These are phyloP conservation scores for Glaucidium brasilianum DNA, from an alignment of 2,113 vertebrate species.

Conservation along the genomic window DNA sequence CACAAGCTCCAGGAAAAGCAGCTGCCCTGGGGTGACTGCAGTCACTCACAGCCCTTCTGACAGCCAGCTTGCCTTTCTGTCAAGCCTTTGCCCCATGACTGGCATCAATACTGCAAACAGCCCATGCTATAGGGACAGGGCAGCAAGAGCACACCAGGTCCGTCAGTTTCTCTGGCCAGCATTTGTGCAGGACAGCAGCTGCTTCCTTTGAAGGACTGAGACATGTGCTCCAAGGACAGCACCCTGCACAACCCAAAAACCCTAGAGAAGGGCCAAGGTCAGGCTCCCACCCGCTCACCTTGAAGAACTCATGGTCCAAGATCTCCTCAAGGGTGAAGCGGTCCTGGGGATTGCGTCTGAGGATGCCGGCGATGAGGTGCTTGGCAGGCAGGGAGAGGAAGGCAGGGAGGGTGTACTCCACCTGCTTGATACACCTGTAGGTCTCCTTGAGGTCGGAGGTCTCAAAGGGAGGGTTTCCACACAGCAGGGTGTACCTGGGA, in stretches of 20 bases:
- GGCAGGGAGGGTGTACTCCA: conserved; percentile 85
- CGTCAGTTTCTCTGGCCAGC: background rate
- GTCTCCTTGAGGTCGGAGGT: conserved; percentile 97
- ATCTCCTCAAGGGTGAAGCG: conserved; percentile 92
- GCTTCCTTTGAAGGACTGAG: background rate
- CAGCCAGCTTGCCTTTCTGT: conserved; percentile 12
- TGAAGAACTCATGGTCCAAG: conserved; percentile 94
- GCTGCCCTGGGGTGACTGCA: background rate
- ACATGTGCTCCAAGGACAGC: background rate
- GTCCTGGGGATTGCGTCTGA: conserved; percentile 87
- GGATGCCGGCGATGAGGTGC: conserved; percentile 86
- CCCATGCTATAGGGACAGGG: background rate
- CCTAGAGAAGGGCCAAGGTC: background rate
- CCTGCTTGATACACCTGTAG: conserved; percentile 95
- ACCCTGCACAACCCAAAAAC: background rate
- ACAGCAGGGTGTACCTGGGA: conserved; percentile 93
- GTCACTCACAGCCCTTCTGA: conserved; percentile 27
- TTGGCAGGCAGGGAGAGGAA: conserved; percentile 86
- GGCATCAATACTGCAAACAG: background rate
- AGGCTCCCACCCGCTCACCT: conserved; percentile 70
- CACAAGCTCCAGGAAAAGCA: background rate
- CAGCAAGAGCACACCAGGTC: background rate
- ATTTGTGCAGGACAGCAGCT: background rate
- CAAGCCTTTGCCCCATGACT: background rate
- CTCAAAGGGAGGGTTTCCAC: conserved; percentile 95